Evolutionary conservation across 2,888 invertebrate genomes (phyloP), one percentile per base, ranked within the genome.

Genomic region (Melinaea marsaeus): DNA sequence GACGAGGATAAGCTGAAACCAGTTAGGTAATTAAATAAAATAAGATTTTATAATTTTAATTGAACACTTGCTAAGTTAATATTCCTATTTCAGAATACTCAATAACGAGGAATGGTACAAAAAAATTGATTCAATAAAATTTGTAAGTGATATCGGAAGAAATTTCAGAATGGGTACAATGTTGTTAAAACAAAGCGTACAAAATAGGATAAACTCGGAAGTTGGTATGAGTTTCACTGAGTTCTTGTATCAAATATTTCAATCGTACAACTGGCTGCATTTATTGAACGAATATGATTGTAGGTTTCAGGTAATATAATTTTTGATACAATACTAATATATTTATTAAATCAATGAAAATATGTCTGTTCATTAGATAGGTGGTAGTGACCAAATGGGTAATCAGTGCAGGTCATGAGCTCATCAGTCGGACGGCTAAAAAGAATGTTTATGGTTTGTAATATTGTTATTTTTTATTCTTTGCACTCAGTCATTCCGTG

Each of bases 61-160:
- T 63, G 0, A 22, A 22, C 22, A 22, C 1, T 22, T 22, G 22
- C 22, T 22, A 22, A 22, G 22, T 22, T 22, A 22, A 22, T 22
- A 22, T 22, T 22, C 22, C 64, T 64, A n/a, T 80, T 84, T 35
- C 78, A 97, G 96, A 72, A 92, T 99, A 76, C 90, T 98, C 0
- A 96, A 98, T 85, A 99, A 99, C 90, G 92, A 94, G 60, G 92
- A 94, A 3, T 99, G 99, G 99, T 99, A 98, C 79, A 90, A 90
- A 70, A 86, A 94, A 67, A 90, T 95, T 62, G 94, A 94, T 74
- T 91, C 96, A 0, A 91, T 98, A 61, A 94, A 96, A 58, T 97
- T 98, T 81, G 92, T 98, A 9, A 93, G 95, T 66, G 92, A 93
- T 42, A 92, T 95, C 71, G 98, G 98, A 2, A 92, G 96, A 47